These are phyloP conservation scores for Mormyrops attenuatus DNA, from an alignment of 2,797 vertebrate species.

Conservation along the genomic window DNA sequence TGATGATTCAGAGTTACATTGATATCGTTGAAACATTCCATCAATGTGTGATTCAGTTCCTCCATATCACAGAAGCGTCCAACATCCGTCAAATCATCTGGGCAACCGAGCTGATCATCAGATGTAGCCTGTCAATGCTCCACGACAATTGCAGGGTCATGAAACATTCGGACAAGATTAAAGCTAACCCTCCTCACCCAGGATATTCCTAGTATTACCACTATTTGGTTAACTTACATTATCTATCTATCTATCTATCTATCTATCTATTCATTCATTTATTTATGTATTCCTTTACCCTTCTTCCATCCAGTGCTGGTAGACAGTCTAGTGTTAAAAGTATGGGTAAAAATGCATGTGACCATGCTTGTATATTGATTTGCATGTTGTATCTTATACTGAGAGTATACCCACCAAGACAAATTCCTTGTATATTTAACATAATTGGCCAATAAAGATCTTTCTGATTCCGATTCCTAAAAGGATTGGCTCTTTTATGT, in stretches of 20 bases:
- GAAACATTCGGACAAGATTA: not conserved
- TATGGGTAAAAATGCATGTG: not conserved
- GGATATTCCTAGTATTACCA: not conserved
- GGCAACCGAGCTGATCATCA: not conserved
- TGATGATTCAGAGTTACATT: not conserved
- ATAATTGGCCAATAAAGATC: not conserved
- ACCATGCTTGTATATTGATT: not conserved
- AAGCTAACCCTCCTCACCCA: not conserved
- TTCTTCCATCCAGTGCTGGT: not conserved
- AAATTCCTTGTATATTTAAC: not conserved
- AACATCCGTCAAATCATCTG: not conserved
- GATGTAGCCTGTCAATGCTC: not conserved
- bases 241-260: not conserved
- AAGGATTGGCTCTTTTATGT: not conserved
- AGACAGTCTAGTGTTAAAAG: not conserved
- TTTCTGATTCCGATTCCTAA: not conserved
- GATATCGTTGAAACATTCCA: not conserved
- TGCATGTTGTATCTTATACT: not conserved
- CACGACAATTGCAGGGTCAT: not conserved
- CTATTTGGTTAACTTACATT: not conserved
- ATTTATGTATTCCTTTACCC: not conserved
- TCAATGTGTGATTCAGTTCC: not conserved
- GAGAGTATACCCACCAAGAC: not conserved
- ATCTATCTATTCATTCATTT: not conserved
- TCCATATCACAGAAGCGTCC: not conserved